phyloP scores from a whole-genome alignment of 1,140 invertebrate genomes.

The Drosophila nigromelanica region DNA sequence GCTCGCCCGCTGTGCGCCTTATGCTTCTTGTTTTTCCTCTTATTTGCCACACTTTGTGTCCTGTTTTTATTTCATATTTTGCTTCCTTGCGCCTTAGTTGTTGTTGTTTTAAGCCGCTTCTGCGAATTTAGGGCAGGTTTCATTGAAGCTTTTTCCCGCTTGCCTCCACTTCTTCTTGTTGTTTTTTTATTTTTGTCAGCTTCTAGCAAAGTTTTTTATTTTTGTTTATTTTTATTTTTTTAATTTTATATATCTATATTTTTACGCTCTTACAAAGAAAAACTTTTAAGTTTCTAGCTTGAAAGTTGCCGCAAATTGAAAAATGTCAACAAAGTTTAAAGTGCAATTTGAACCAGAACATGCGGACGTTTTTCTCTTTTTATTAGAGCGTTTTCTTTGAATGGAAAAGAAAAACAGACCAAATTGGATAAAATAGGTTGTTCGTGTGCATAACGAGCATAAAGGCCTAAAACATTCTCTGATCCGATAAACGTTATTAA shows the following conservation, averaged over 20 bases:
- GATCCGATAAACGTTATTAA: too few species aligned
- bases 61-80: conserved; percentile 38
- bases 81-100: conserved; percentile 20
- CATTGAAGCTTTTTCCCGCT: conserved; percentile 45
- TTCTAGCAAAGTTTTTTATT: conserved; percentile 14
- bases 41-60: conserved; percentile 40
- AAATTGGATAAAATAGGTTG: too few species aligned
- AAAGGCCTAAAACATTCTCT: too few species aligned
- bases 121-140: conserved; percentile 79
- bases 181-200: conserved; percentile 24
- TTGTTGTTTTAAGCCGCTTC: conserved; percentile 70
- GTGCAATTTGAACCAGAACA: neutral
- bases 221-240: conserved; percentile 21
- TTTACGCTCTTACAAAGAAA: conserved; percentile 18
- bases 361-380: too few species aligned
- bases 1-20: conserved; percentile 26
- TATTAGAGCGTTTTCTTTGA: too few species aligned
- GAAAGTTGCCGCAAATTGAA: conserved; percentile 45
- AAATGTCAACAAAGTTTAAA: conserved; percentile 54
- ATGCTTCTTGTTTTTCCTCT: conserved; percentile 27
- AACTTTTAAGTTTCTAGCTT: conserved; percentile 34
- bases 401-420: too few species aligned
- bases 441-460: too few species aligned
- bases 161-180: conserved; percentile 26
- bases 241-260: conserved; percentile 4